These are phyloP conservation scores for Zeus faber DNA, from an alignment of 2,113 vertebrate genomes.

Conservation along the genomic window DNA sequence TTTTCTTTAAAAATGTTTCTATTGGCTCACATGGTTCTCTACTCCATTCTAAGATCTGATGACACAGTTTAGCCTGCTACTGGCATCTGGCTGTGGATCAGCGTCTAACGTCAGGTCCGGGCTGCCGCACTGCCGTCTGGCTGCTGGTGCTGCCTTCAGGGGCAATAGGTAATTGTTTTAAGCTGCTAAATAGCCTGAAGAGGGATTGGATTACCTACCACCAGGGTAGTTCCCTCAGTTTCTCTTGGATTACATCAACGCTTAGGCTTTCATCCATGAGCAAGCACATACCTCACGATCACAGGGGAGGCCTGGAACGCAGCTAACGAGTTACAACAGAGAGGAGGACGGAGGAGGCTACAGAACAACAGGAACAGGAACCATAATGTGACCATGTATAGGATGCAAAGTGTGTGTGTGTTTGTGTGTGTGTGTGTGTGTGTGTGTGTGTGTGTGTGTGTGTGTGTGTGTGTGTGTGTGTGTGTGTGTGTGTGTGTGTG, in stretches of 20 bases:
- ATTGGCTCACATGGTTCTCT: too few relatives aligned
- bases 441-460: background rate
- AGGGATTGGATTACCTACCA: conserved; percentile 69
- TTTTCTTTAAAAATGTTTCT: too few relatives aligned
- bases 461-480: background rate
- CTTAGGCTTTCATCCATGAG: conserved; percentile 58
- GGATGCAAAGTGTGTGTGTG: background rate
- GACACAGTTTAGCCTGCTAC: too few relatives aligned
- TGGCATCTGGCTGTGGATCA: too few relatives aligned
- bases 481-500: background rate
- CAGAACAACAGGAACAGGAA: conserved; percentile 46
- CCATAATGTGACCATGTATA: conserved; percentile 25
- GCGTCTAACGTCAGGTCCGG: conserved; percentile 14
- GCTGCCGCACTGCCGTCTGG: conserved; percentile 28
- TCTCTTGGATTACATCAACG: conserved; percentile 70
- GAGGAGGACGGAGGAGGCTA: conserved; percentile 28
- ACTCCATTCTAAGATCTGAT: too few relatives aligned
- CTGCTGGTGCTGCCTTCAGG: conserved; percentile 26
- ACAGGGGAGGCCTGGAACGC: conserved; percentile 46
- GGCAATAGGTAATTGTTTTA: conserved; percentile 51
- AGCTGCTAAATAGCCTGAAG: conserved; percentile 54
- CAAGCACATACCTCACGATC: conserved; percentile 66
- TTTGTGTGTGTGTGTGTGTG: background rate
- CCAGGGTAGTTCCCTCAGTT: conserved; percentile 50
- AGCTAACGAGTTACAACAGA: conserved; percentile 45